Evolutionary conservation across 2,113 vertebrate species (phyloP).

Genomic region (Phrynosoma blainvillii): DNA sequence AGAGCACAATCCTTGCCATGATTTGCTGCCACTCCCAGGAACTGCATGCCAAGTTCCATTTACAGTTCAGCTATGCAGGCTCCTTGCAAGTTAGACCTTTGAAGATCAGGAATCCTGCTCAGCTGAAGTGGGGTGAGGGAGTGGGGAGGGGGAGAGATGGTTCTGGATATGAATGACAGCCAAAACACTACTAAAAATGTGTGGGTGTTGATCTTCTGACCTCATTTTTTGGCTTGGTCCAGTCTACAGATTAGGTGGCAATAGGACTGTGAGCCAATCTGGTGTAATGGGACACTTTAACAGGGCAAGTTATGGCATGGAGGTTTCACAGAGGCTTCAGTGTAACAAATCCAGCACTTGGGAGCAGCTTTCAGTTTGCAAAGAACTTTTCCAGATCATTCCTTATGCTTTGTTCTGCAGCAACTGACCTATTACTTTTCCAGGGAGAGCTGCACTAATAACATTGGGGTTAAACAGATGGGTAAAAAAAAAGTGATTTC

Average conservation of each 20-base stretch:
- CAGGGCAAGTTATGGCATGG: background rate
- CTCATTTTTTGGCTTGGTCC: slow-evolving; percentile 10
- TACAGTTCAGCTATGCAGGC: background rate
- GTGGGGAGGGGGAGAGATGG: background rate
- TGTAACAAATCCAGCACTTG: background rate
- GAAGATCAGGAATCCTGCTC: background rate
- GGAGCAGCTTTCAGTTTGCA: background rate
- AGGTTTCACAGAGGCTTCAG: background rate
- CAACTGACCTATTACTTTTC: background rate
- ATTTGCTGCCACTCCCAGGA: slow-evolving; percentile 10
- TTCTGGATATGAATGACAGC: background rate
- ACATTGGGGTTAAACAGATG: background rate
- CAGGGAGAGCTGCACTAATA: background rate
- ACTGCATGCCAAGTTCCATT: slow-evolving; percentile 4
- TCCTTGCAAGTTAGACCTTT: slow-evolving; percentile 7
- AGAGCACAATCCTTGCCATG: background rate
- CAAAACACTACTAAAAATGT: slow-evolving; percentile 7
- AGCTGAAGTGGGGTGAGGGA: background rate
- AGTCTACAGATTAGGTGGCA: slow-evolving; percentile 6
- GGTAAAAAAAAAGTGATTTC: too few species aligned
- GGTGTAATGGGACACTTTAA: background rate
- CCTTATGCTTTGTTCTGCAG: background rate
- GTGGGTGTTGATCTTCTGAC: background rate
- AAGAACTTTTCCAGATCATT: background rate
- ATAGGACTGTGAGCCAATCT: background rate